phyloP scores from a whole-genome alignment of 2,888 invertebrate genomes.

The Malthinus seriepunctatus region DNA sequence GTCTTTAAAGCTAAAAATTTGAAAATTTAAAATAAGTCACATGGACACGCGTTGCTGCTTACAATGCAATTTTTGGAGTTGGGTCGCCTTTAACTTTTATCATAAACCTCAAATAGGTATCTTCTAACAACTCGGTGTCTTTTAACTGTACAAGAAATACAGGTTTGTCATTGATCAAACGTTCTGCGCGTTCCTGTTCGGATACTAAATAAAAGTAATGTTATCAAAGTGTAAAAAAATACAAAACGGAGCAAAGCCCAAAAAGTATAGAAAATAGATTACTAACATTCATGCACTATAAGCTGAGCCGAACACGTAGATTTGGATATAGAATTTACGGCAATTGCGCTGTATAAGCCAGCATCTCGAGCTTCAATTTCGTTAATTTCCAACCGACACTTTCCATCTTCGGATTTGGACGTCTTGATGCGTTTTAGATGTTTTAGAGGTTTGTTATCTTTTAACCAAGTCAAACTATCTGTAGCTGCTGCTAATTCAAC shows the following conservation, averaged over 20 bases:
- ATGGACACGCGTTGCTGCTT: slow-evolving; percentile 53
- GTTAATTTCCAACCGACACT: slow-evolving; percentile 73
- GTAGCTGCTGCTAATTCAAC: slow-evolving; percentile 70
- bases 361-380: slow-evolving; percentile 77
- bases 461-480: slow-evolving; percentile 78
- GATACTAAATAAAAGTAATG: slow-evolving; percentile 59
- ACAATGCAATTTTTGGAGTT: slow-evolving; percentile 90
- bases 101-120: slow-evolving; percentile 86
- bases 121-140: slow-evolving; percentile 85
- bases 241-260: slow-evolving; percentile 3
- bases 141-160: slow-evolving; percentile 83
- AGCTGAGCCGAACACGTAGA: slow-evolving; percentile 86
- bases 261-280: slow-evolving; percentile 17
- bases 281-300: slow-evolving; percentile 82
- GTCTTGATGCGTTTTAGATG: slow-evolving; percentile 71
- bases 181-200: slow-evolving; percentile 70
- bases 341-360: slow-evolving; percentile 90
- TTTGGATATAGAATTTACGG: slow-evolving; percentile 78
- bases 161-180: slow-evolving; percentile 74
- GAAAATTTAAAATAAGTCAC: not conserved
- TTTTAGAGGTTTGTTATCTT: slow-evolving; percentile 81
- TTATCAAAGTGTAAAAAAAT: not conserved
- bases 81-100: slow-evolving; percentile 87
- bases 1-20: slow-evolving; percentile 75
- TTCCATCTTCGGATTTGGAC: slow-evolving; percentile 62